Percentiles rank a stretch among this genome's conserved stretches.
phyloP scores from a whole-genome alignment of 2,797 vertebrate genomes.

The Limnodromus scolopaceus region DNA sequence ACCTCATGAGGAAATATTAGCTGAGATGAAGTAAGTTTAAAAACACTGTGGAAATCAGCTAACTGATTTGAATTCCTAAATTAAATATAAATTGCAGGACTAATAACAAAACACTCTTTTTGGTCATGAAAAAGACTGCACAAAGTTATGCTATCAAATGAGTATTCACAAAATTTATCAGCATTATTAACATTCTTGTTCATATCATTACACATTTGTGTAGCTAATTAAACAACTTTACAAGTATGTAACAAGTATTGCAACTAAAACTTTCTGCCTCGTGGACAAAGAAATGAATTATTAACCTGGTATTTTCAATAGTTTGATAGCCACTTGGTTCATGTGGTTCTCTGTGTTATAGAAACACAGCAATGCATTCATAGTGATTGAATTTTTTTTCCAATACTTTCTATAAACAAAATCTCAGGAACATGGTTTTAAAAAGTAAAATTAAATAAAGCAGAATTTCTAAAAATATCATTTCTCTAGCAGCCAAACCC shows the following conservation, averaged over 20 bases:
- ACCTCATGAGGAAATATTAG: background rate
- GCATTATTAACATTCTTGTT: background rate
- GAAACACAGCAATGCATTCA: background rate
- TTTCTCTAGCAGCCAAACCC: background rate
- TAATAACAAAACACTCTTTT: background rate
- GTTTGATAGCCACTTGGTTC: background rate
- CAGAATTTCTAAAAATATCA: background rate
- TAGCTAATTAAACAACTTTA: background rate
- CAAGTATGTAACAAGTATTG: background rate
- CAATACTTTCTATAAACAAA: background rate
- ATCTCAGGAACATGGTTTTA: background rate
- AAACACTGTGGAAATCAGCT: background rate
- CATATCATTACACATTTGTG: background rate
- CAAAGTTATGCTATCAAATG: background rate
- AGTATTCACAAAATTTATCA: background rate
- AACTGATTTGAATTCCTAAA: background rate
- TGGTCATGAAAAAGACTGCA: background rate
- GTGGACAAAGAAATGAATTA: background rate
- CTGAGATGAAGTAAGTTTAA: background rate
- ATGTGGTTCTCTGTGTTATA: background rate
- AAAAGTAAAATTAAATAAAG: background rate
- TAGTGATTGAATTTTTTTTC: background rate
- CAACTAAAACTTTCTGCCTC: background rate
- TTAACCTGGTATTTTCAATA: background rate
- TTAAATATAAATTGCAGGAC: background rate